Percentiles rank a stretch among this genome's conserved stretches.
These are phyloP conservation scores for Naja naja DNA, from an alignment of 2,113 vertebrate species.

Conservation along the genomic window DNA sequence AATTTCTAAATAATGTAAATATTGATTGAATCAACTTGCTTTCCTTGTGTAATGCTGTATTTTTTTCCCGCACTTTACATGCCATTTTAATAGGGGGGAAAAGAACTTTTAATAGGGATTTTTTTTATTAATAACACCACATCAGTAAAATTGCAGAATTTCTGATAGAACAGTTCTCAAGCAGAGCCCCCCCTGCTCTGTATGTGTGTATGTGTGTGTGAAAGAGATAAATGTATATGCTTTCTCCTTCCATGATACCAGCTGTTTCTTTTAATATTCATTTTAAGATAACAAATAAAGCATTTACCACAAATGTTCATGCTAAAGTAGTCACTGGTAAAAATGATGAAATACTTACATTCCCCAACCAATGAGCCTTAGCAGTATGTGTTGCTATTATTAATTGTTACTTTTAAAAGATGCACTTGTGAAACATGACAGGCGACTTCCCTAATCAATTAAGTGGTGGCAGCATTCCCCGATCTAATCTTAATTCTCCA, in stretches of 20 bases:
- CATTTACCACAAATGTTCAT: background rate
- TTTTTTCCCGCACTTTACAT: background rate
- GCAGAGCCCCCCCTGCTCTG: too few species aligned
- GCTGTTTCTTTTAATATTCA: constrained; percentile 16
- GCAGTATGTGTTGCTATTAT: constrained; percentile 15
- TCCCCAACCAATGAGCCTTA: constrained; percentile 26
- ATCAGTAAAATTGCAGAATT: background rate
- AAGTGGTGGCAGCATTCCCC: background rate
- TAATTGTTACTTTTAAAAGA: constrained; percentile 32
- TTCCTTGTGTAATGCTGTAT: background rate
- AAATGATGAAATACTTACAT: constrained; percentile 26
- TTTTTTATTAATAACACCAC: background rate
- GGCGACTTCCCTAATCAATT: constrained; percentile 26
- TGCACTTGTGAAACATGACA: constrained; percentile 19
- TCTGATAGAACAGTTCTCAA: background rate
- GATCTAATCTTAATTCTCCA: background rate
- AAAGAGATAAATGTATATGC: background rate
- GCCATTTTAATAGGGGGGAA: background rate
- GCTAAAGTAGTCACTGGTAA: background rate
- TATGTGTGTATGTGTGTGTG: background rate
- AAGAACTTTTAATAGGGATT: background rate
- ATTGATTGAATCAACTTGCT: background rate
- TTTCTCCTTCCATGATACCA: background rate
- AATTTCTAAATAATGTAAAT: background rate
- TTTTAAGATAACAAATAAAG: constrained; percentile 6